These are phyloP conservation scores for Macquaria ambigua DNA, from an alignment of 2,113 vertebrate genomes.

Conservation along the genomic window DNA sequence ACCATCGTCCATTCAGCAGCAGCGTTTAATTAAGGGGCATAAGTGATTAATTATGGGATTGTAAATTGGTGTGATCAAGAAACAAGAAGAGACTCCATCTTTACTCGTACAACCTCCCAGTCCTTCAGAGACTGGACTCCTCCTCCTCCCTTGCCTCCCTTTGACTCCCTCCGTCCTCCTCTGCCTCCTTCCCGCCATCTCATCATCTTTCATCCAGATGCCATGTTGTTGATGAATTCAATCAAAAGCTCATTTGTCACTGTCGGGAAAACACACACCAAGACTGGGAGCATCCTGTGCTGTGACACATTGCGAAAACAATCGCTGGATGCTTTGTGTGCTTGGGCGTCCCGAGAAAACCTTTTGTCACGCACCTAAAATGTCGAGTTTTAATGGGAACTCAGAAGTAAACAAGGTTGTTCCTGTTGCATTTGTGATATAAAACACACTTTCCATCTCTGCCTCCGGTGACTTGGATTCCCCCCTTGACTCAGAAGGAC, in stretches of 20 bases:
- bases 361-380: conserved; percentile 46
- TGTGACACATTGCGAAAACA: conserved; percentile 48
- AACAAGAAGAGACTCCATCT: not conserved
- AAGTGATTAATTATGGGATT: conserved; percentile 2
- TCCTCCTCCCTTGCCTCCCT: not conserved
- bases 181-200: conserved; percentile 3
- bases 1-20: conserved; percentile 12
- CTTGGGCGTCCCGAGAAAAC: conserved; percentile 54
- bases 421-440: conserved; percentile 63
- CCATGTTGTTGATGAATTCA: conserved; percentile 69
- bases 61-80: conserved; percentile 13
- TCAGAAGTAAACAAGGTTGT: conserved; percentile 63
- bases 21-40: conserved; percentile 6
- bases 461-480: conserved; percentile 71
- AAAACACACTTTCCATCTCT: conserved; percentile 67
- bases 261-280: conserved; percentile 41
- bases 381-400: conserved; percentile 22
- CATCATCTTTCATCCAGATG: conserved; percentile 70
- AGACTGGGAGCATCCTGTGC: conserved; percentile 43
- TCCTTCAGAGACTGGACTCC: not conserved
- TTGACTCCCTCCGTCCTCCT: not conserved
- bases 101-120: not conserved
- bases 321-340: conserved; percentile 13
- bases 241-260: conserved; percentile 68
- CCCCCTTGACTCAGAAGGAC: conserved; percentile 52